These are phyloP conservation scores for Megamerina dolium DNA, from an alignment of 2,888 invertebrate species.

Conservation along the genomic window DNA sequence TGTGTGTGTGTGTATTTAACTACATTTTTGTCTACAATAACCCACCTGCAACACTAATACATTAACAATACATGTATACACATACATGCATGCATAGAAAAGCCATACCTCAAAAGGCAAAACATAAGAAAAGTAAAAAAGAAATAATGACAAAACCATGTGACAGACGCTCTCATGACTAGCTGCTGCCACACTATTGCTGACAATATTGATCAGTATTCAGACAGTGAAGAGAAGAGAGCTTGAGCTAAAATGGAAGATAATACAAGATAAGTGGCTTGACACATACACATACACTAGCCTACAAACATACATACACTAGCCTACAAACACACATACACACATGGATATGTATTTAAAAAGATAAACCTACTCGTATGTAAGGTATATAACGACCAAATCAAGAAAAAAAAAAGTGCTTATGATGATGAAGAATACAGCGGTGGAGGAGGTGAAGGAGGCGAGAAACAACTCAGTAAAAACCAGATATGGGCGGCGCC, in stretches of 20 bases:
- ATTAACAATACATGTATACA: not conserved
- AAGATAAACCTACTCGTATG: conserved; percentile 13
- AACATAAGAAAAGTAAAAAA: conserved; percentile 1
- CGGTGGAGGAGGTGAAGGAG: too few relatives aligned
- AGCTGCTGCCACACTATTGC: conserved; percentile 6
- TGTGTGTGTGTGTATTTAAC: conserved; percentile 1
- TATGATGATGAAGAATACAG: too few relatives aligned
- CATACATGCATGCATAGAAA: not conserved
- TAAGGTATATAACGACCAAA: conserved; percentile 10
- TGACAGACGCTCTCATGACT: not conserved
- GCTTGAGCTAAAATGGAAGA: conserved; percentile 23
- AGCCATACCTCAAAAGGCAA: conserved; percentile 2
- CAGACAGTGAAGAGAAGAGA: conserved; percentile 10
- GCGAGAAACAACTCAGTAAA: too few relatives aligned
- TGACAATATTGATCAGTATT: too few relatives aligned
- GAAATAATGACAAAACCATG: not conserved
- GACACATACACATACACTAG: too few relatives aligned
- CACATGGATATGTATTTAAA: conserved; percentile 10
- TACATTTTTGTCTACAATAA: not conserved
- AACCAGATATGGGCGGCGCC: conserved; percentile 50
- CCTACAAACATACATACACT: too few relatives aligned
- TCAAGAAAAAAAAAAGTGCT: too few relatives aligned
- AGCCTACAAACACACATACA: conserved; percentile 10
- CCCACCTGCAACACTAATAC: not conserved
- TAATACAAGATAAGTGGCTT: conserved; percentile 30